phyloP scores from a whole-genome alignment of 2,797 vertebrate genomes.

The Tamandua tetradactyla region DNA sequence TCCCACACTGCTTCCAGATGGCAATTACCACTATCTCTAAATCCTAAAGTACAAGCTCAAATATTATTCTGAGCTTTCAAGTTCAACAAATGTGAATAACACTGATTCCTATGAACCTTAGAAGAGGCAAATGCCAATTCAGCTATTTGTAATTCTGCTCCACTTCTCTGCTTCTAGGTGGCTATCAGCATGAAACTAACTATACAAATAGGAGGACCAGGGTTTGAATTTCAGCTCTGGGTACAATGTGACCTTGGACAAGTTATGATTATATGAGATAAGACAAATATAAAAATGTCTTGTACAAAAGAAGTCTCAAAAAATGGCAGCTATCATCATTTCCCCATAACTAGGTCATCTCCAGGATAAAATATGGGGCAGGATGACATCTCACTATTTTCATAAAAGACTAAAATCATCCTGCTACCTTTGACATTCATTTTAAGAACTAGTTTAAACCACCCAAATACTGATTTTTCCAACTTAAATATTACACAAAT shows the following conservation, averaged over 20 bases:
- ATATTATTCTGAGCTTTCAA: conserved; percentile 28
- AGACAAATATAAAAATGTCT: neutral
- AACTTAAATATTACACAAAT: neutral
- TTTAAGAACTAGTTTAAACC: conserved; percentile 10
- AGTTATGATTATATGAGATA: conserved; percentile 22
- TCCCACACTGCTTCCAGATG: neutral
- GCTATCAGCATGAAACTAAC: neutral
- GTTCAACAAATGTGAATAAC: neutral
- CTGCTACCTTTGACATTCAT: neutral
- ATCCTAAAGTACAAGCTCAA: neutral
- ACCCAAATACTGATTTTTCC: conserved; percentile 19
- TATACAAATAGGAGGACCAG: neutral
- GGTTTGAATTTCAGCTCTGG: neutral
- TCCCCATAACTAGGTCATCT: conserved; percentile 51
- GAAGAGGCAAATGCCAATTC: conserved; percentile 30
- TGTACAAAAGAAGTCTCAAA: neutral
- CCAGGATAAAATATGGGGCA: conserved; percentile 44
- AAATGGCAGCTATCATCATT: conserved; percentile 3
- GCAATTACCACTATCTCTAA: neutral
- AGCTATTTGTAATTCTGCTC: neutral
- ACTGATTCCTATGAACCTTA: neutral
- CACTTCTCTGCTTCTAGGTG: neutral
- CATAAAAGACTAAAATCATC: neutral
- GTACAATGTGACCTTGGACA: neutral
- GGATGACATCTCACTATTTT: neutral